A percentile compares a stretch with the other conserved stretches of the same genome.
These are phyloP conservation scores for Poecilobothrus nobilitatus DNA, from an alignment of 2,888 invertebrate species.

Conservation along the genomic window DNA sequence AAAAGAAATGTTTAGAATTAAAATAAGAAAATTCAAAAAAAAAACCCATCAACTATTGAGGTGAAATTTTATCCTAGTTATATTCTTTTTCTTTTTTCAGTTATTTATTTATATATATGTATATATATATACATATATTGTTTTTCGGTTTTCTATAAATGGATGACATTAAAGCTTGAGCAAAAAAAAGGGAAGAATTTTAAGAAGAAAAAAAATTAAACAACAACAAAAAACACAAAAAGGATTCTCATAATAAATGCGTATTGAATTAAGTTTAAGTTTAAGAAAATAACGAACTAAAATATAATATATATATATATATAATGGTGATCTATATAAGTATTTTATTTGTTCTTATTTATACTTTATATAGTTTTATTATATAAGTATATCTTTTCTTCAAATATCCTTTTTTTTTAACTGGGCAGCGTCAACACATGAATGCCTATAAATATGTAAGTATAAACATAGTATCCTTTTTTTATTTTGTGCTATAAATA, in stretches of 20 bases:
- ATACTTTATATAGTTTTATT: background rate
- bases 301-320: background rate
- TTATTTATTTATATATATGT: too few relatives aligned
- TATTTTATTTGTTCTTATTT: background rate
- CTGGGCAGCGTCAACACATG: background rate
- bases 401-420: background rate
- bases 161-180: background rate
- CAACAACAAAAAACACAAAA: background rate
- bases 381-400: background rate
- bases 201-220: background rate
- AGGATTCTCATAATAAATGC: constrained; percentile 4
- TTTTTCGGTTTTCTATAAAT: background rate
- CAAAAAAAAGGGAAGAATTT: background rate
- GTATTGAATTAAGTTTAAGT: background rate
- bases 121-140: too few relatives aligned
- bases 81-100: background rate
- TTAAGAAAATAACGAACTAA: constrained; percentile 1
- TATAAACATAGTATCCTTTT: too few relatives aligned
- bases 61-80: constrained; percentile 6
- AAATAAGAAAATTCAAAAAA: background rate
- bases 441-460: too few relatives aligned
- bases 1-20: too few relatives aligned
- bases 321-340: background rate
- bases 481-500: too few relatives aligned
- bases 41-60: background rate